These are phyloP conservation scores for Anoplopoma fimbria DNA, from an alignment of 2,113 vertebrate genomes.

Conservation along the genomic window DNA sequence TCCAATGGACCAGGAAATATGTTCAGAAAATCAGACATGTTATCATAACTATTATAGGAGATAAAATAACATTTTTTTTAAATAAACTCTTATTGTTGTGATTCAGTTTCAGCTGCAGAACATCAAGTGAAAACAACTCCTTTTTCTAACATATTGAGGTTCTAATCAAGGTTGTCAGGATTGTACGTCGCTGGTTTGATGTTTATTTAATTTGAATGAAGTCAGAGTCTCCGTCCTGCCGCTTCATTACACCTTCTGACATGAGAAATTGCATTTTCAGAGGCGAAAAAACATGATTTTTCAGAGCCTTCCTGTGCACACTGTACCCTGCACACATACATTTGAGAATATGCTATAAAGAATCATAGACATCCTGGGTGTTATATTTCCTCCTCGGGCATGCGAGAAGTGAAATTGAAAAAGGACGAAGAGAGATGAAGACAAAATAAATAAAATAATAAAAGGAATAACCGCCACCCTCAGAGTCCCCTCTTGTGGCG, in stretches of 20 bases:
- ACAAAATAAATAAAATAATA: too few relatives aligned
- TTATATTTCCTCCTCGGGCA: background rate
- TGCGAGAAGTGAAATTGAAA: background rate
- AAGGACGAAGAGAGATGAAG: background rate
- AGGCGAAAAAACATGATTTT: constrained; percentile 13
- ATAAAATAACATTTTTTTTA: background rate
- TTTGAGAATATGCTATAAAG: background rate
- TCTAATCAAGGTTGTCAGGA: constrained; percentile 17
- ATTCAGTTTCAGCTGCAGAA: background rate
- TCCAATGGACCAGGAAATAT: background rate
- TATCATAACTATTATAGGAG: background rate
- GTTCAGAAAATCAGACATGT: background rate
- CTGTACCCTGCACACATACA: background rate
- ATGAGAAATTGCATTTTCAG: constrained; percentile 2
- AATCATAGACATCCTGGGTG: background rate
- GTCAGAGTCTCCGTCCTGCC: constrained; percentile 25
- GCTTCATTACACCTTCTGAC: constrained; percentile 29
- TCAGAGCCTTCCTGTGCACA: background rate
- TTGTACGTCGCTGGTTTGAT: constrained; percentile 14
- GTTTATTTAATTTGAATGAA: constrained; percentile 43
- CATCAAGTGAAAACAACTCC: background rate
- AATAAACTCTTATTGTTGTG: background rate
- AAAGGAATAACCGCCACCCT: background rate
- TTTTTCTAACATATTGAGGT: background rate
- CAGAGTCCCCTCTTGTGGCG: background rate